Evolutionary conservation across 1,140 invertebrate genomes (phyloP), one percentile per base, ranked within the genome.

Genomic region (Panagrolaimus sp.): DNA sequence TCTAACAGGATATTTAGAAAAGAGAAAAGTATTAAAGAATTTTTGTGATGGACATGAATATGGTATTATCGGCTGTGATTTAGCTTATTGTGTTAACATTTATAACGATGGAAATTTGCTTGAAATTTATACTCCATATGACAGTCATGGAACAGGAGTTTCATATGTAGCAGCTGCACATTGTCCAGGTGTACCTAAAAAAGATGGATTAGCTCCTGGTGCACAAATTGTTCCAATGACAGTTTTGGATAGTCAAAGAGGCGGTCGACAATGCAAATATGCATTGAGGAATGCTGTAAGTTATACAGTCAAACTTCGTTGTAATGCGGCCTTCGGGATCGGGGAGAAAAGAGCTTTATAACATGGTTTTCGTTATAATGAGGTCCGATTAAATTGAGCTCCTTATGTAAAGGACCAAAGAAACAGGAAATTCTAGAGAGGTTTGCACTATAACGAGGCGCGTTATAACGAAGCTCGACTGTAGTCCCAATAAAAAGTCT

Each of bases 141-240:
- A 27, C 1, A 9, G 5, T 63, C 94, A 98, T 85, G 94, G 93
- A n/a, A 97, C 93, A 1, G 94, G 97, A 83, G 95, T 98, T 11
- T 92, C 94, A 0, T 90, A 91, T n/a, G 97, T 98, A 72, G 91
- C 94, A 25, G 88, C 92, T 20, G 93, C 90, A 0, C 88, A 92
- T 86, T 96, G 94, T 85, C 90, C 92, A 0, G 89, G 92, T 57
- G 88, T 89, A 47, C 90, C 92, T 8, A 91, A 94, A 72, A 87
- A 89, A 74, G 95, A 96, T 86, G 95, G 95, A 3, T 87, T 96
- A 4, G 93, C 95, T 1, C 94, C 94, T 5, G 94, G 94, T 63
- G 93, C 93, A 7, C 92, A 96, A 85, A 90, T 98, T 69, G 88
- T 97, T 44, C 93, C 92, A 0, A 87, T 97, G 25, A 90, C 89